phyloP scores from a whole-genome alignment of 2,888 invertebrate genomes.

The Melieria crassipennis region DNA sequence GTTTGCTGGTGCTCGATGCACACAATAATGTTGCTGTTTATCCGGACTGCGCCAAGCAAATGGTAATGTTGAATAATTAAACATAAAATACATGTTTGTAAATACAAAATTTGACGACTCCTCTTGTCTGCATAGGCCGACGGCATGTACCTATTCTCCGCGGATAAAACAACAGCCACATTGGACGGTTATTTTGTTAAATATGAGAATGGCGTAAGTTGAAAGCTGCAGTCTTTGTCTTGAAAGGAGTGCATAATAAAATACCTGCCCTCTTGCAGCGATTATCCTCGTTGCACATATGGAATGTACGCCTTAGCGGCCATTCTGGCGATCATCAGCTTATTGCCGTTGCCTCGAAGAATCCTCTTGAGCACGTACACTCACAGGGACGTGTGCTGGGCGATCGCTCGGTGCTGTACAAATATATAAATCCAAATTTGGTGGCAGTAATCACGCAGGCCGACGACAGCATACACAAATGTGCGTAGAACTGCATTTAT shows the following conservation, averaged over 20 bases:
- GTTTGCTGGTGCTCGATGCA: conserved; percentile 78
- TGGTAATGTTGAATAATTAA: conserved; percentile 47
- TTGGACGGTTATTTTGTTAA: conserved; percentile 72
- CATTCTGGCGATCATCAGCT: conserved; percentile 71
- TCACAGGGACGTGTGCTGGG: conserved; percentile 94
- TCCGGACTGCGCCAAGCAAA: conserved; percentile 69
- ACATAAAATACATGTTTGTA: neutral
- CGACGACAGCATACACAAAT: conserved; percentile 78
- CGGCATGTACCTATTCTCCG: conserved; percentile 73
- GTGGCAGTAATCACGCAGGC: conserved; percentile 86
- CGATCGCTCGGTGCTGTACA: conserved; percentile 97
- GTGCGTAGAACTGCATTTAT: conserved; percentile 63
- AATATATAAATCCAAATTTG: conserved; percentile 97
- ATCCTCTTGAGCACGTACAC: conserved; percentile 81
- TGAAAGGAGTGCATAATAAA: neutral
- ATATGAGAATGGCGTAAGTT: conserved; percentile 54
- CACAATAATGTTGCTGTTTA: conserved; percentile 75
- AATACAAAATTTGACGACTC: neutral
- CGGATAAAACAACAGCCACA: conserved; percentile 69
- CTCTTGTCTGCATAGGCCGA: conserved; percentile 52
- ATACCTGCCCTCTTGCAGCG: conserved; percentile 64
- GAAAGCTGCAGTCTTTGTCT: neutral
- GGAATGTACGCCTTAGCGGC: conserved; percentile 77
- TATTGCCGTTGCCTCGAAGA: conserved; percentile 73
- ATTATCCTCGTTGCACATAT: conserved; percentile 72